Conservation (phyloP, 1,140 invertebrate species). For the Drosophila lacteicornis region DNA sequence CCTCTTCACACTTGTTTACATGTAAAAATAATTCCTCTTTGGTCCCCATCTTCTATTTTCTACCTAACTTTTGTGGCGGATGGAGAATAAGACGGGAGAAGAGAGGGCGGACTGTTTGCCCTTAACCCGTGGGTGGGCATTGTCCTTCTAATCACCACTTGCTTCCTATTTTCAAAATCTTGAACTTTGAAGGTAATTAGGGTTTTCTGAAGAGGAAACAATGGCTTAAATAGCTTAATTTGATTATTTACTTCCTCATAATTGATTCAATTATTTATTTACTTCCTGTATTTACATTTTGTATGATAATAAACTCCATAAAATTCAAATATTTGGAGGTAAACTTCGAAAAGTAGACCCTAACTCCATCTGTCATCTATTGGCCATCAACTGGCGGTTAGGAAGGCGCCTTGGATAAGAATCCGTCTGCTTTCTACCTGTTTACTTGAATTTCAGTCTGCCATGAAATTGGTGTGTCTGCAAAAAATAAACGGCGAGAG, state of each 20-base stretch:
- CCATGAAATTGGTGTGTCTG: conserved; percentile 35
- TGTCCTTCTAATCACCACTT: conserved; percentile 2
- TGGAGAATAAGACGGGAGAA: conserved; percentile 1
- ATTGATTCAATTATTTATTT: neutral
- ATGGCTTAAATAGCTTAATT: neutral
- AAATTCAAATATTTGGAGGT: neutral
- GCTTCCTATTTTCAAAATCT: neutral
- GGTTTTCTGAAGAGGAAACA: no score
- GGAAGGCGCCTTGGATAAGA: conserved; percentile 16
- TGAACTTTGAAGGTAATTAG: neutral
- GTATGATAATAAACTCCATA: neutral
- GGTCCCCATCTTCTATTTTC: conserved; percentile 18
- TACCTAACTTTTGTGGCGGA: conserved; percentile 11
- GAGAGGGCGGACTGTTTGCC: conserved; percentile 28
- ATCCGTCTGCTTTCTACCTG: conserved; percentile 50
- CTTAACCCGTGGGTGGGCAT: conserved; percentile 27
- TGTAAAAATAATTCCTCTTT: conserved; percentile 23
- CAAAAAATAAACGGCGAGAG: conserved; percentile 20
- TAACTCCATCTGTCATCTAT: conserved; percentile 33
- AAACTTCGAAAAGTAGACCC: neutral
- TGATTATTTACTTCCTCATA: neutral
- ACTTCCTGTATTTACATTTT: neutral
- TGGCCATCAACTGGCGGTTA: conserved; percentile 46
- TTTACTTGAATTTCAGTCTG: conserved; percentile 48
- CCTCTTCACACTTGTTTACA: conserved; percentile 41